Percentiles rank a stretch among this genome's conserved stretches.
Conservation (phyloP, 2,113 vertebrate genomes). For the Nettapus auritus region DNA sequence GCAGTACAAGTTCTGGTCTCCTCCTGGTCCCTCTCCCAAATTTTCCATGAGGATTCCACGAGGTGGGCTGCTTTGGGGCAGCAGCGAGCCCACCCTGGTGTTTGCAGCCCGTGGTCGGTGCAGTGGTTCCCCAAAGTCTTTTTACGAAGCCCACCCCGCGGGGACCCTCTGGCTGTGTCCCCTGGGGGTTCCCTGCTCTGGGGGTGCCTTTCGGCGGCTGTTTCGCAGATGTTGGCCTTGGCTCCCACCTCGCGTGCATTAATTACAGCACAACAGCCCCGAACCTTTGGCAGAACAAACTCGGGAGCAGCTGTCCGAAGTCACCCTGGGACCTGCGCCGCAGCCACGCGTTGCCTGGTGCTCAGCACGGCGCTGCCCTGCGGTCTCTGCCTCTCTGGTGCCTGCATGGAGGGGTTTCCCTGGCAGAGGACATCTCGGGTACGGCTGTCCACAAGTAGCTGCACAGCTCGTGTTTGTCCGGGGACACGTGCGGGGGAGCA, state of each 20-base stretch:
- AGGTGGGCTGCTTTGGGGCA: rapidly evolving
- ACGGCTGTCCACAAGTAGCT: background rate
- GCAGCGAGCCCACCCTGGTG: background rate
- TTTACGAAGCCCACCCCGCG: background rate
- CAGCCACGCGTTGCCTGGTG: background rate
- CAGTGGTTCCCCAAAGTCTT: background rate
- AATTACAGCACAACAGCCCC: background rate
- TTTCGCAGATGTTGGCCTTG: slow-evolving; percentile 34
- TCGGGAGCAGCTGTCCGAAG: slow-evolving; percentile 47
- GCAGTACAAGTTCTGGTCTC: background rate
- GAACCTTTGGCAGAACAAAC: slow-evolving; percentile 22
- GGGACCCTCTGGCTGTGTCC: rapidly evolving
- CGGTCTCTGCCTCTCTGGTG: background rate
- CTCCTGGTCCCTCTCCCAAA: background rate
- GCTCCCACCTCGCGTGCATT: background rate
- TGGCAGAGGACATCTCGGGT: background rate
- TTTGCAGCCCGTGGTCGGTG: background rate
- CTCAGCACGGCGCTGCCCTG: rapidly evolving
- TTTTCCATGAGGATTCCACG: rapidly evolving
- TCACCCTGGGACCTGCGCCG: background rate
- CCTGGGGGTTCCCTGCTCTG: background rate
- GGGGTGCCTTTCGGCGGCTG: slow-evolving; percentile 42
- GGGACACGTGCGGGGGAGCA: rapidly evolving
- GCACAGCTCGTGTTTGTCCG: background rate
- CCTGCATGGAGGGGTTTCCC: background rate